A percentile compares a stretch with the other conserved stretches of the same genome.
Evolutionary conservation across 2,113 vertebrate species (phyloP).

Genomic region (Typhlomys cinereus): DNA sequence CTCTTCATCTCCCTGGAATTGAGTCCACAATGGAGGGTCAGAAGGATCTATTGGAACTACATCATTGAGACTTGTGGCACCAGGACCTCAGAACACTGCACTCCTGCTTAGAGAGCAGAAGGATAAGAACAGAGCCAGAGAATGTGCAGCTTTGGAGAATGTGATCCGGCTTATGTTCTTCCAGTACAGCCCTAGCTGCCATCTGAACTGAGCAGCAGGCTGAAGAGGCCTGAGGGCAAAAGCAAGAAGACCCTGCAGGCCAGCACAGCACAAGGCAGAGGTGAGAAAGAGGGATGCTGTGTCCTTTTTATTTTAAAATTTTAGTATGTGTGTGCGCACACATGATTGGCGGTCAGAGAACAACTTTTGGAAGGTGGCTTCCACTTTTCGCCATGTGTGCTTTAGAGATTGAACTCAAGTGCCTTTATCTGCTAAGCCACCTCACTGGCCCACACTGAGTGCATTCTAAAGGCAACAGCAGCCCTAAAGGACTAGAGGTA

Average conservation of each 20-base stretch:
- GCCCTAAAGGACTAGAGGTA: not conserved
- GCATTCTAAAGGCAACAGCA: not conserved
- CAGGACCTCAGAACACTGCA: accelerated
- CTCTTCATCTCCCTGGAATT: slow-evolving; percentile 68
- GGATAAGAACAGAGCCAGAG: accelerated
- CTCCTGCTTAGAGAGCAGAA: not conserved
- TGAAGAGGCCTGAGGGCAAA: not conserved
- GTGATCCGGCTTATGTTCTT: not conserved
- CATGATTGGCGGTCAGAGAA: no score
- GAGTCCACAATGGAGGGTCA: slow-evolving; percentile 68
- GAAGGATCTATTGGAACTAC: slow-evolving; percentile 65
- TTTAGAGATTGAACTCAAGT: no score
- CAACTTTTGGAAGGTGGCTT: no score
- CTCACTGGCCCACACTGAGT: not conserved
- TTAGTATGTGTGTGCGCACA: not conserved
- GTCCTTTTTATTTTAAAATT: no score
- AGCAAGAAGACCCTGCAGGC: not conserved
- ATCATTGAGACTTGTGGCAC: slow-evolving; percentile 70
- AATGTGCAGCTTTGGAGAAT: accelerated
- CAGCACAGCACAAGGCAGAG: no score
- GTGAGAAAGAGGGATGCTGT: not conserved
- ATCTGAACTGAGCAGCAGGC: no score
- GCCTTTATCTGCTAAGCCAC: no score
- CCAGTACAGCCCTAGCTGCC: no score
- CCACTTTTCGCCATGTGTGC: no score